Evolutionary conservation across 2,888 invertebrate genomes (phyloP), one percentile per base, ranked within the genome.

Genomic region (Drosophila longiperda): DNA sequence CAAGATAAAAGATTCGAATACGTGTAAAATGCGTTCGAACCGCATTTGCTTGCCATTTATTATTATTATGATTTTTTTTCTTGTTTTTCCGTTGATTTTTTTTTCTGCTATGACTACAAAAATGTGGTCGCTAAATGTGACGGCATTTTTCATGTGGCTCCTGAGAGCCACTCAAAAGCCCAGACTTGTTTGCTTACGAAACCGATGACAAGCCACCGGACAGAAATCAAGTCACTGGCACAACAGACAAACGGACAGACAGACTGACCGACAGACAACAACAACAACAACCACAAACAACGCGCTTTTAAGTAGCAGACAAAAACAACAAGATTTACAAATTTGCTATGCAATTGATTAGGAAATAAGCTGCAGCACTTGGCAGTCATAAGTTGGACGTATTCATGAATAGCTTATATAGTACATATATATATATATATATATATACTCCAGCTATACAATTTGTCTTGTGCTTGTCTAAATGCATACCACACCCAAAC

Each of bases 181-280:
- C 49, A 79, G 71, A 76, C 78, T 79, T 32, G 79, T 79, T 79
- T 73, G 73, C 78, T 80, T 80, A 72, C 81, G 78, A 80, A 80
- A 79, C 38, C 52, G 50, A 20, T 61, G 63, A 48, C 65, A 66
- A 45, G 17, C 59, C 38, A 42, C 34, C 53, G 34, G 66, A 73
- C 66, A 69, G 29, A 82, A 80, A 73, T 72, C 66, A 70, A 83
- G 75, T 67, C 72, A 80, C 73, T 82, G 69, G 67, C 79, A 79
- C 75, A 78, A 40, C 73, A 48, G 55, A 54, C 58, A 81, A 20
- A 23, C 1, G 7, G 20, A 45, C 23, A 15, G n/a, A 20, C 40
- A 11, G 38, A 50, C 48, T 58, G 42, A 29, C 23, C 42, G 36
- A 45, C 45, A 26, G n/a, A 52, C 42, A 33, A 50, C 58, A 40